Evolutionary conservation across 2,797 vertebrate genomes (phyloP).

Genomic region (Anisognathus igniventris): DNA sequence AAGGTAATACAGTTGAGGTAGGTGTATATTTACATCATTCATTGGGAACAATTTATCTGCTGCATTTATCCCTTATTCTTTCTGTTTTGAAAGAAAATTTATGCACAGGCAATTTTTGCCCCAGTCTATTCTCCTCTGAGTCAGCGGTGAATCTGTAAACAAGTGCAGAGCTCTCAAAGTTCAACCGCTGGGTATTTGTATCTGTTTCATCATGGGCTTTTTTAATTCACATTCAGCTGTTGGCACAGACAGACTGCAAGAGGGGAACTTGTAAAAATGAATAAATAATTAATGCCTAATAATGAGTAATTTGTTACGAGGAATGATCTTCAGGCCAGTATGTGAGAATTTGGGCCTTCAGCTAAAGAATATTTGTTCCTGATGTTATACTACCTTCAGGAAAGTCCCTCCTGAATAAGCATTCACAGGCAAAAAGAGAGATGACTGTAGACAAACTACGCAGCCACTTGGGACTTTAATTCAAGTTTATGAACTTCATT

Average conservation of each 20-base stretch:
- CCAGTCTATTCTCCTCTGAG: background rate
- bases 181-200: background rate
- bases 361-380: background rate
- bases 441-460: constrained; percentile 20
- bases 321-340: background rate
- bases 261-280: background rate
- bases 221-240: background rate
- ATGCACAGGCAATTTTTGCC: background rate
- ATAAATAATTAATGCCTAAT: background rate
- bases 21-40: background rate
- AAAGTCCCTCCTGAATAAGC: background rate
- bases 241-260: background rate
- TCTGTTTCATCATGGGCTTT: background rate
- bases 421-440: background rate
- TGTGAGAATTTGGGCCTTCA: background rate
- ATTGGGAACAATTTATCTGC: background rate
- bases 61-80: background rate
- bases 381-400: background rate
- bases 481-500: constrained; percentile 51
- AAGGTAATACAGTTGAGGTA: background rate
- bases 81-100: background rate
- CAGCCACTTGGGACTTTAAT: constrained; percentile 31
- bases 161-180: background rate
- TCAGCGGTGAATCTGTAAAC: background rate
- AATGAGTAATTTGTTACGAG: background rate